Percentiles rank a stretch among this genome's conserved stretches.
phyloP scores from a whole-genome alignment of 1,140 invertebrate species.

The Hydropsyche tenuis region DNA sequence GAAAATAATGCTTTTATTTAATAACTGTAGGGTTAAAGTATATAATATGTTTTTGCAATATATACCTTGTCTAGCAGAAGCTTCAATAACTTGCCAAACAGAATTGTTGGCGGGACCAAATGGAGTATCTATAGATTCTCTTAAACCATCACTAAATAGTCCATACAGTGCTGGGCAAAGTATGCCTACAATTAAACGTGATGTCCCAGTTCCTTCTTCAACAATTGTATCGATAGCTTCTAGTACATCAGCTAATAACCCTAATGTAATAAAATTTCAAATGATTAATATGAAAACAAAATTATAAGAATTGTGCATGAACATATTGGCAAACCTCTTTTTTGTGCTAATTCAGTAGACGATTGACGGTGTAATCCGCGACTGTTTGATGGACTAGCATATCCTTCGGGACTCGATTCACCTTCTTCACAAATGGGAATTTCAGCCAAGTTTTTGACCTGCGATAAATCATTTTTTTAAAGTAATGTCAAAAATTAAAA shows the following conservation, averaged over 20 bases:
- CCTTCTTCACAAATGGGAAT: slow-evolving; percentile 69
- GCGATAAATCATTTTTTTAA: slow-evolving; percentile 37
- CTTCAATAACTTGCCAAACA: slow-evolving; percentile 88
- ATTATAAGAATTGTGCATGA: neutral
- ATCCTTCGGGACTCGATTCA: slow-evolving; percentile 66
- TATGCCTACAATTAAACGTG: slow-evolving; percentile 73
- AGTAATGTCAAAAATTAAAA: slow-evolving; percentile 27
- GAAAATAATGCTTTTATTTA: slow-evolving; percentile 14
- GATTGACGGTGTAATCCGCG: slow-evolving; percentile 52
- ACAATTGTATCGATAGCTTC: slow-evolving; percentile 70
- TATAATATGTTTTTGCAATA: neutral
- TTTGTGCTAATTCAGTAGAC: slow-evolving; percentile 58
- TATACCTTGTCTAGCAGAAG: slow-evolving; percentile 82
- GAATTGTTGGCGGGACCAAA: slow-evolving; percentile 88
- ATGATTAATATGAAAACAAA: neutral
- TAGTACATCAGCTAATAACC: slow-evolving; percentile 69
- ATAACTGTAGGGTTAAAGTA: slow-evolving; percentile 2
- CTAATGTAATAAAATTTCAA: slow-evolving; percentile 55
- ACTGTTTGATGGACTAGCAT: slow-evolving; percentile 60
- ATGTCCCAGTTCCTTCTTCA: slow-evolving; percentile 66
- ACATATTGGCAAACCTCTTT: slow-evolving; percentile 57
- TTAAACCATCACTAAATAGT: slow-evolving; percentile 82
- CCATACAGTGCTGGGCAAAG: slow-evolving; percentile 85
- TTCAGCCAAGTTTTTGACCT: slow-evolving; percentile 66
- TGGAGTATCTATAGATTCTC: slow-evolving; percentile 79